A percentile compares a stretch with the other conserved stretches of the same genome.
phyloP scores from a whole-genome alignment of 1,140 invertebrate species.

The Apocrypta bakeri region DNA sequence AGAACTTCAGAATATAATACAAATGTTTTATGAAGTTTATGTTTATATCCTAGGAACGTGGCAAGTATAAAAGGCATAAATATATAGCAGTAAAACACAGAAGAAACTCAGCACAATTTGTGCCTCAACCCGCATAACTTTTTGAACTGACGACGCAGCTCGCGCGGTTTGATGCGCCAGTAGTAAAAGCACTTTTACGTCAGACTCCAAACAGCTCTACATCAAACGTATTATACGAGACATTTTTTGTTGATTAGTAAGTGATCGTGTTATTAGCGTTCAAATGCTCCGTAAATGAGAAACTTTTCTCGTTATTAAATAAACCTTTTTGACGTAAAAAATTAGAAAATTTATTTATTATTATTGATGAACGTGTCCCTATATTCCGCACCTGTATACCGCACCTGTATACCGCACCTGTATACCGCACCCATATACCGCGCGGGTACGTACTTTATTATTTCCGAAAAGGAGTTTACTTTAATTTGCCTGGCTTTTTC shows the following conservation, averaged over 20 bases:
- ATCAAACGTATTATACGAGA: not conserved
- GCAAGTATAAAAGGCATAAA: constrained; percentile 21
- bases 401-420: too few species aligned
- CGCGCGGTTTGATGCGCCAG: constrained; percentile 12
- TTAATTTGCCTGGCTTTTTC: too few species aligned
- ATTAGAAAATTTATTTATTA: too few species aligned
- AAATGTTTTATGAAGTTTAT: not conserved
- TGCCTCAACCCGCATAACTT: constrained; percentile 1
- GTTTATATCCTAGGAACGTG: not conserved
- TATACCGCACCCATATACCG: too few species aligned
- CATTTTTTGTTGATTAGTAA: constrained; percentile 9
- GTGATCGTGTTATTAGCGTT: not conserved
- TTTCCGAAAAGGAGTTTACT: too few species aligned
- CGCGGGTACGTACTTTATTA: too few species aligned
- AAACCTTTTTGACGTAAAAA: too few species aligned
- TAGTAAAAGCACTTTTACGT: constrained; percentile 41
- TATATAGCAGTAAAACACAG: constrained; percentile 27
- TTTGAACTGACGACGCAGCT: constrained; percentile 8
- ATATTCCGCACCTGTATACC: too few species aligned
- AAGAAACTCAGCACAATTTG: constrained; percentile 34
- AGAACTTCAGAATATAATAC: not conserved
- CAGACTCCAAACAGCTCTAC: constrained; percentile 2
- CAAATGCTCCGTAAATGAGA: not conserved
- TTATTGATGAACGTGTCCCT: too few species aligned
- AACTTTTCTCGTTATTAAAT: too few species aligned